Base-by-base conservation (phyloP, 2,113 vertebrate species). In the Catharus minimus region DNA sequence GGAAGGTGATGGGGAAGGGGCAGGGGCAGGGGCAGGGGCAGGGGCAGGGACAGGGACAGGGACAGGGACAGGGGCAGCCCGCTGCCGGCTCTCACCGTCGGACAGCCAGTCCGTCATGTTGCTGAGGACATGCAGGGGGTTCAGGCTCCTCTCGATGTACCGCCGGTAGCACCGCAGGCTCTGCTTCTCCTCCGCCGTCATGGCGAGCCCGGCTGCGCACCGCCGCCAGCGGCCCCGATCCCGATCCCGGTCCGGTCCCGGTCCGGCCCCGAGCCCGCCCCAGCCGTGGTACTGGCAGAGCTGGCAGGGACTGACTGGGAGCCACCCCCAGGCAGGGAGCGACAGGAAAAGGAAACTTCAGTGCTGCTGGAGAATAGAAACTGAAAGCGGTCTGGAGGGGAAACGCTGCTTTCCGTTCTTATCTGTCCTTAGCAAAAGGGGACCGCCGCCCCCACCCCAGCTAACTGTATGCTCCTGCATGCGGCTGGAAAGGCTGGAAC, bases 241-340 rank as follows among this genome's bases (percentile, higher is more conserved):
- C 47, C 24, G 24, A 15, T 15, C 13, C 47, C 7, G 8, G 24
- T 9, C 13, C 27, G 10, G 9, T 5, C 4, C 32, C 19, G 19
- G 12, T 47, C 46, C 46, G 46, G 46, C 13, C 21, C 24, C 49
- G 47, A 49, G 11, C 10, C 5, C 10, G 0, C 3, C 11, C 13
- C 24, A 7, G 16, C 6, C 14, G 15, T 0, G 3, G 2, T 5
- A 1, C 15, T 9, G 3, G 7, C 2, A 23, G 6, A 13, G 19
- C 7, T 2, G 7, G 8, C 1, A 6, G 6, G 10, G 3, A 39
- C 28, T 2, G 5, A 26, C 6, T 2, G 22, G 9, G 47, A 27
- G 4, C 7, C 27, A 15, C 28, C n/a, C 22, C 7, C 9, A 1
- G 2, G 18, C 13, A 9, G 15, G 7, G 11, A 26, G 27, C 3